phyloP scores from a whole-genome alignment of 1,140 invertebrate genomes.

The Tetramorium parvispinum region DNA sequence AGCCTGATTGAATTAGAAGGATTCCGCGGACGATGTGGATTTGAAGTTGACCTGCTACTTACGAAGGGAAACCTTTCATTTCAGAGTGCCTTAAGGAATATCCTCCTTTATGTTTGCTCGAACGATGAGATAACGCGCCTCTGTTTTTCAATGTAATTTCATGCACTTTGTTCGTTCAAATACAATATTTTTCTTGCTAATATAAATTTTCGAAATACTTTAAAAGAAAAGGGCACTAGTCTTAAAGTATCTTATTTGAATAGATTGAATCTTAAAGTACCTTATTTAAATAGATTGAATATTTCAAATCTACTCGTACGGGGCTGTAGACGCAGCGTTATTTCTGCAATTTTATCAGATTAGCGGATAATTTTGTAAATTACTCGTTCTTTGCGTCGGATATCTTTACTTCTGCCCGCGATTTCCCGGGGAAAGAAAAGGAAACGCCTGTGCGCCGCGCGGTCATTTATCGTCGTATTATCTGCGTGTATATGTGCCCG shows the following conservation, averaged over 20 bases:
- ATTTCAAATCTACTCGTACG: neutral
- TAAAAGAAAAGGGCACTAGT: neutral
- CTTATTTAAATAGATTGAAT: neutral
- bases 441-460: conserved; percentile 46
- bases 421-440: conserved; percentile 51
- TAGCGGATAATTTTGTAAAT: conserved; percentile 56
- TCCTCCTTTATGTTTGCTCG: conserved; percentile 64
- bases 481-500: conserved; percentile 52
- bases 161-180: neutral
- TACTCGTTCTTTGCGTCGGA: conserved; percentile 56
- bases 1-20: conserved; percentile 71
- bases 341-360: conserved; percentile 34
- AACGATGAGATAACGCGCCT: conserved; percentile 66
- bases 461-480: conserved; percentile 70
- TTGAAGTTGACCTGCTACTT: conserved; percentile 66
- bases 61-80: conserved; percentile 67
- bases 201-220: neutral
- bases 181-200: neutral
- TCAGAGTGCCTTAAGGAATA: conserved; percentile 35
- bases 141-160: neutral
- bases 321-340: neutral
- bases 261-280: neutral
- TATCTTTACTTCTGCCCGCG: conserved; percentile 49
- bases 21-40: conserved; percentile 56
- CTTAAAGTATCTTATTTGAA: neutral